Evolutionary conservation across 2,797 vertebrate genomes (phyloP), one percentile per base, ranked within the genome.

Genomic region (Kryptolebias ocellatus): DNA sequence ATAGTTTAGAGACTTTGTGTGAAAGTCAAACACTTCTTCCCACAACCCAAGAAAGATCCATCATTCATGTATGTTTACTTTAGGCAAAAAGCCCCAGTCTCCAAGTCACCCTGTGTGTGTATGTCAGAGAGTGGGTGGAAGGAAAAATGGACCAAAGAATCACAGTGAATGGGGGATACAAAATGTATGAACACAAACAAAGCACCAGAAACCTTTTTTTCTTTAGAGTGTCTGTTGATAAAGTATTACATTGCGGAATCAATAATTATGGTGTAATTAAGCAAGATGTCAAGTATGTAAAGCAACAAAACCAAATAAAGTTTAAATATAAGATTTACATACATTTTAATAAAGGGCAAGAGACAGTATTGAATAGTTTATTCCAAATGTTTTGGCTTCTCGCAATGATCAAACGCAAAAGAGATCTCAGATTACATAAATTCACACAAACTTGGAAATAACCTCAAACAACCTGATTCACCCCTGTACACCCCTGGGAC

Each of bases 21-120:
- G 93, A 93, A 95, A 94, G 88, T 93, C 88, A 94, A 94, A 94
- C 91, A 94, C 87, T 88, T 92, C 92, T 91, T 93, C 89, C 90
- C 88, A 91, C 92, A 93, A 90, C 85, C 88, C 80, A 67, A 76
- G 77, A 90, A 81, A 91, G 87, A 93, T 92, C 90, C 90, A 94
- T 93, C 92, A 92, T 88, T 93, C 91, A 81, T 84, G 65, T 79
- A 81, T 94, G 91, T 94, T 93, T 95, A 92, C 91, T 83, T 89
- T 84, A 84, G 85, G 83, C 79, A 92, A 93, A 89, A 92, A 87
- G 72, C 80, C 77, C 81, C 64, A 70, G 72, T 79, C 79, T 78
- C 61, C 64, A 65, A 70, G 80, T 85, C 72, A 67, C 55, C 54
- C 37, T 45, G 64, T 60, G 51, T 73, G 71, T 50, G 61, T 80